Evolutionary conservation across 1,140 invertebrate species (phyloP).

Genomic region (Tetragnatha versicolor): DNA sequence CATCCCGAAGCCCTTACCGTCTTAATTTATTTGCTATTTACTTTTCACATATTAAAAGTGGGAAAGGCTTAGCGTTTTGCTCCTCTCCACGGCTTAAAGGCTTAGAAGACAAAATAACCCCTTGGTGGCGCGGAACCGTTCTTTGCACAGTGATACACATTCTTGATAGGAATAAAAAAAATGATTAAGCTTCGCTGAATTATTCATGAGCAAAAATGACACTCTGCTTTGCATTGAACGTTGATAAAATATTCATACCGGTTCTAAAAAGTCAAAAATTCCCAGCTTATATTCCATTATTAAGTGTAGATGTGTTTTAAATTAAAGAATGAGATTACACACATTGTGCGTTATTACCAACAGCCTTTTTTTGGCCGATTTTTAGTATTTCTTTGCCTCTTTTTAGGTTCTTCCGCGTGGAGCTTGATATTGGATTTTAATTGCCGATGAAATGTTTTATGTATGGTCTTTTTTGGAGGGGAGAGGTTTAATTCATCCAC

Average conservation of each 20-base stretch:
- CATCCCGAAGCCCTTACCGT: no score
- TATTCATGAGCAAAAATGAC: constrained; percentile 45
- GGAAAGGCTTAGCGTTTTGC: no score
- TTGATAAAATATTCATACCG: constrained; percentile 50
- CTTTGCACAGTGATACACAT: no score
- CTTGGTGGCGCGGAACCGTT: no score
- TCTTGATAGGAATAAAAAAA: no score
- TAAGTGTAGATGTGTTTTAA: background rate
- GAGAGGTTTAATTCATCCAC: background rate
- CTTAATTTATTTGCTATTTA: no score
- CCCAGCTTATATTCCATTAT: background rate
- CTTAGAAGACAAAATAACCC: no score
- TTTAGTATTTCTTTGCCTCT: no score
- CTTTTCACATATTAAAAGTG: no score
- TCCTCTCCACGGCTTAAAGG: no score
- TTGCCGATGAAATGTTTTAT: background rate
- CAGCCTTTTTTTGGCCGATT: no score
- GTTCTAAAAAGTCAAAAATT: constrained; percentile 1
- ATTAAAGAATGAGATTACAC: constrained; percentile 17
- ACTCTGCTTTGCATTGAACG: constrained; percentile 48
- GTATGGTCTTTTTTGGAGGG: background rate
- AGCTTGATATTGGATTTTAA: constrained; percentile 23
- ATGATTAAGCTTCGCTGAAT: constrained; percentile 40
- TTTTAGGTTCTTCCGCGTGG: no score
- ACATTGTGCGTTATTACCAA: background rate